phyloP scores from a whole-genome alignment of 2,113 vertebrate genomes.

The Meriones unguiculatus region DNA sequence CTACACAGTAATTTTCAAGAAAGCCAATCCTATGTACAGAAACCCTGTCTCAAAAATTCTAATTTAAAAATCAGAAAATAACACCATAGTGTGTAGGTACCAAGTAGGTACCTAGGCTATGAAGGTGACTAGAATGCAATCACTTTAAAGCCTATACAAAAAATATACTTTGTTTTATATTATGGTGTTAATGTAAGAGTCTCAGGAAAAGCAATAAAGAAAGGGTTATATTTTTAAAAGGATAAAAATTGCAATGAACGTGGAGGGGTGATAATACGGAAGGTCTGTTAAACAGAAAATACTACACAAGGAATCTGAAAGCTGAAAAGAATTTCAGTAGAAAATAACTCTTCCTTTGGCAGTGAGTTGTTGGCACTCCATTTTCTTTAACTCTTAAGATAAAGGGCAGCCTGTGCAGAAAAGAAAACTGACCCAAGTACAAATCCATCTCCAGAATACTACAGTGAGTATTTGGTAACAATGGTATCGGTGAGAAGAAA shows the following conservation, averaged over 20 bases:
- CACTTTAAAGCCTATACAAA: neutral
- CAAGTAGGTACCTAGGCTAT: neutral
- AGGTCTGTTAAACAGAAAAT: neutral
- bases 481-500: neutral
- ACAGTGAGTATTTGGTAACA: neutral
- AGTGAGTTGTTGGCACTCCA: neutral
- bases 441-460: neutral
- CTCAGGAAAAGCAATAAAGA: too few species aligned
- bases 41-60: neutral
- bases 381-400: slow-evolving; percentile 25
- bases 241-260: neutral
- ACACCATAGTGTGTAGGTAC: neutral
- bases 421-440: neutral
- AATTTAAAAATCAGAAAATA: slow-evolving; percentile 33
- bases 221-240: too few species aligned
- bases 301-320: neutral
- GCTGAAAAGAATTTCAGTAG: neutral
- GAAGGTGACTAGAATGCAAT: neutral
- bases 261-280: neutral
- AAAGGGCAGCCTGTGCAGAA: neutral
- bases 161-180: neutral
- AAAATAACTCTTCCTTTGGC: neutral
- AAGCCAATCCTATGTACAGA: neutral
- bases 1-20: neutral
- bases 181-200: too few species aligned